Evolutionary conservation across 2,888 invertebrate species (phyloP).

Genomic region (Polyommatus icarus): DNA sequence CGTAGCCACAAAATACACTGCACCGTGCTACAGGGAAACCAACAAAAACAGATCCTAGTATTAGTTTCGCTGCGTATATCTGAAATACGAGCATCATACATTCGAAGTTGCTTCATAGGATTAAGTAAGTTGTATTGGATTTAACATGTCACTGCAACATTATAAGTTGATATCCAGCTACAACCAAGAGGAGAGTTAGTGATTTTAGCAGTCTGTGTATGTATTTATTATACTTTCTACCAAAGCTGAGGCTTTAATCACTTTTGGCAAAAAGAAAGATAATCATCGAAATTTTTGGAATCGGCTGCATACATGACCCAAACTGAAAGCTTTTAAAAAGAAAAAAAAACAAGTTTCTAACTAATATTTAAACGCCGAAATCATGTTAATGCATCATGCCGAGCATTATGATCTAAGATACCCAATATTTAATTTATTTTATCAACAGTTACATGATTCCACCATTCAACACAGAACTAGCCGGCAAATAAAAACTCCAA

Average conservation of each 20-base stretch:
- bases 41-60: slow-evolving; percentile 2
- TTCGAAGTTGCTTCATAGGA: not conserved
- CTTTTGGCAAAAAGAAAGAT: too few species aligned
- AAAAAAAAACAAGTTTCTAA: too few species aligned
- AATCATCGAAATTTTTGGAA: too few species aligned
- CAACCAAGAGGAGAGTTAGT: too few species aligned
- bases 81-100: slow-evolving; percentile 16
- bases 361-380: too few species aligned
- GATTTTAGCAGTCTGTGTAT: too few species aligned
- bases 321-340: too few species aligned
- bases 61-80: slow-evolving; percentile 3
- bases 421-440: not conserved
- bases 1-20: slow-evolving; percentile 3
- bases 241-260: too few species aligned
- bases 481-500: slow-evolving; percentile 3
- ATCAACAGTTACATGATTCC: not conserved
- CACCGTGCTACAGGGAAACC: not conserved
- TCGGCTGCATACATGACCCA: too few species aligned
- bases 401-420: too few species aligned
- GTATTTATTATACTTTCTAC: too few species aligned
- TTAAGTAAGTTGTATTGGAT: slow-evolving; percentile 1
- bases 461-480: not conserved
- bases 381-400: too few species aligned
- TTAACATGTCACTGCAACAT: not conserved
- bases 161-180: not conserved